These are phyloP conservation scores for Cantharis rufa DNA, from an alignment of 2,888 invertebrate genomes.

Conservation along the genomic window DNA sequence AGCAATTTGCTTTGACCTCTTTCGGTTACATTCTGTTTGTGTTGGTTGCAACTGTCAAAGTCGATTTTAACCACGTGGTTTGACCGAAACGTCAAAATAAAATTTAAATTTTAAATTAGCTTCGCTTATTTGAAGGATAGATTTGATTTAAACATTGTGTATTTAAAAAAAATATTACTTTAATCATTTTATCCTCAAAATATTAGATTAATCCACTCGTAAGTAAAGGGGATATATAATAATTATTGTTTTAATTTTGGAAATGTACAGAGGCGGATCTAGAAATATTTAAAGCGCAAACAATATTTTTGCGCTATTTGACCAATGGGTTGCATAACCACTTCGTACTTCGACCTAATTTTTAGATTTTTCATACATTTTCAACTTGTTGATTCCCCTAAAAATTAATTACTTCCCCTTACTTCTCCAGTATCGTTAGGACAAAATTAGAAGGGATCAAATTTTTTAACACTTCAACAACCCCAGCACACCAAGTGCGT, in stretches of 20 bases:
- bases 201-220: too few species aligned
- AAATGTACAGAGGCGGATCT: not conserved
- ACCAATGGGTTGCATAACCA: not conserved
- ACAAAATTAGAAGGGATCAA: not conserved
- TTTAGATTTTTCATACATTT: not conserved
- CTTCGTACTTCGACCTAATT: not conserved
- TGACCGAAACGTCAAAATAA: not conserved
- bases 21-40: not conserved
- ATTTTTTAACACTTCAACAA: not conserved
- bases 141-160: not conserved
- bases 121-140: not conserved
- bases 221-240: too few species aligned
- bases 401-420: not conserved
- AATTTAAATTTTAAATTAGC: not conserved
- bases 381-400: not conserved
- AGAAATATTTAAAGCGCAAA: not conserved
- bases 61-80: not conserved
- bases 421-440: not conserved
- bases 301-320: not conserved
- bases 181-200: not conserved
- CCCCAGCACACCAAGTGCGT: not conserved
- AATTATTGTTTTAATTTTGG: not conserved
- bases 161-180: not conserved
- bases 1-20: slow-evolving; percentile 13
- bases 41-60: not conserved